These are phyloP conservation scores for Dromaius novaehollandiae DNA, from an alignment of 2,113 vertebrate genomes.

Conservation along the genomic window DNA sequence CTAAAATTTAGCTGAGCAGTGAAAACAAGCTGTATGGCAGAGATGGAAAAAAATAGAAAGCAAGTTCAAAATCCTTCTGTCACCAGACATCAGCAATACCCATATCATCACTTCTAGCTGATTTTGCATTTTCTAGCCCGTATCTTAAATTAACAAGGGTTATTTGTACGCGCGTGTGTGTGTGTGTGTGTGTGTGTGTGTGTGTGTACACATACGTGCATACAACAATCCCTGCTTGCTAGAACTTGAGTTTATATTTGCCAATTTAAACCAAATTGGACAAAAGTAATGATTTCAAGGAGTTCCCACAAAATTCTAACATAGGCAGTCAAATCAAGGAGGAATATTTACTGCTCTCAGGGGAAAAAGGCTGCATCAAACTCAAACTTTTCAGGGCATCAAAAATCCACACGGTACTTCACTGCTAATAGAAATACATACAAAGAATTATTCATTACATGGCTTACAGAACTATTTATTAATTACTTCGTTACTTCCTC, in stretches of 20 bases:
- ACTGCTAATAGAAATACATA: neutral
- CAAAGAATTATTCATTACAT: neutral
- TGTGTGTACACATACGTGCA: accelerated
- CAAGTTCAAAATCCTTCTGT: neutral
- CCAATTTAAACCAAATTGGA: neutral
- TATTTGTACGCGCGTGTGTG: neutral
- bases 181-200: accelerated
- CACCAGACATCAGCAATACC: neutral
- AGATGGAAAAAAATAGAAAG: neutral
- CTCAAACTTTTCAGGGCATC: neutral
- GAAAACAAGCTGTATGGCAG: neutral
- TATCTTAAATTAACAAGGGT: neutral
- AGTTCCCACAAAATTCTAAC: neutral
- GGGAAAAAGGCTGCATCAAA: neutral
- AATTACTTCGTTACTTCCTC: neutral
- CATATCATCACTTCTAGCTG: neutral
- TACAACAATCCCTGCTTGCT: neutral
- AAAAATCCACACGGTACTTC: neutral
- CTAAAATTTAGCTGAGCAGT: neutral
- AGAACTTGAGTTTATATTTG: accelerated
- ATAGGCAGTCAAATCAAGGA: neutral
- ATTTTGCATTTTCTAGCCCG: neutral
- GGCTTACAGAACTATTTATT: neutral
- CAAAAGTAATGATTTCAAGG: neutral
- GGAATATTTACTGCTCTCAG: neutral